Evolutionary conservation across 2,113 vertebrate genomes (phyloP).

Genomic region (Amblyopsis rosae): DNA sequence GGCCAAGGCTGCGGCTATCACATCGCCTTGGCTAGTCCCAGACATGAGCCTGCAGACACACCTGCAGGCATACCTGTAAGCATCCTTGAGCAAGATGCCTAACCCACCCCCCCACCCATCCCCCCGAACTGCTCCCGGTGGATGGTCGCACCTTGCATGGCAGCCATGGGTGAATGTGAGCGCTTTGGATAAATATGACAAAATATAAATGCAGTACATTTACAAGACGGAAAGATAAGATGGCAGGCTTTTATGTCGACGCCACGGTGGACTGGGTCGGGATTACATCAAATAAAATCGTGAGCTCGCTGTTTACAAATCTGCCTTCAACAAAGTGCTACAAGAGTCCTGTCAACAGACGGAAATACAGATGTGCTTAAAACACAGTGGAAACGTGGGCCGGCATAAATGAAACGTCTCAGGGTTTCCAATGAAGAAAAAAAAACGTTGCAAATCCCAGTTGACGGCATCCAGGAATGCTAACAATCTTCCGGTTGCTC

Average conservation of each 20-base stretch:
- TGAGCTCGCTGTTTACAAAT: constrained; percentile 43
- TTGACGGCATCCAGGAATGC: constrained; percentile 23
- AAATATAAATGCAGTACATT: no score
- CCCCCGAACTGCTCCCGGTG: no score
- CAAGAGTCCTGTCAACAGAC: constrained; percentile 16
- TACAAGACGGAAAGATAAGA: constrained; percentile 27
- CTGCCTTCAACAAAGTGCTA: constrained; percentile 6
- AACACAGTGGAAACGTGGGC: neutral
- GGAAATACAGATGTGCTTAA: constrained; percentile 4
- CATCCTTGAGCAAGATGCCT: no score
- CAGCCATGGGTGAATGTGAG: no score
- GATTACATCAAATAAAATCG: constrained; percentile 42
- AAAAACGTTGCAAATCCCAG: constrained; percentile 4
- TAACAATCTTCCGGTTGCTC: constrained; percentile 34
- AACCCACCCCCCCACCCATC: no score
- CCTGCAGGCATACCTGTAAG: no score
- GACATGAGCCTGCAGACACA: constrained; percentile 12
- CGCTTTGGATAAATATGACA: no score
- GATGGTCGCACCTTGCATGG: no score
- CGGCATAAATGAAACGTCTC: constrained; percentile 9
- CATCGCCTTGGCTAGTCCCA: neutral
- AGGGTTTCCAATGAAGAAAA: constrained; percentile 19
- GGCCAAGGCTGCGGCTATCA: constrained; percentile 4
- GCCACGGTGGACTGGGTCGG: constrained; percentile 28
- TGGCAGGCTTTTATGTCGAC: neutral